Percentiles rank a stretch among this genome's conserved stretches.
These are phyloP conservation scores for Ceyx erithaca DNA, from an alignment of 2,797 vertebrate genomes.

Conservation along the genomic window DNA sequence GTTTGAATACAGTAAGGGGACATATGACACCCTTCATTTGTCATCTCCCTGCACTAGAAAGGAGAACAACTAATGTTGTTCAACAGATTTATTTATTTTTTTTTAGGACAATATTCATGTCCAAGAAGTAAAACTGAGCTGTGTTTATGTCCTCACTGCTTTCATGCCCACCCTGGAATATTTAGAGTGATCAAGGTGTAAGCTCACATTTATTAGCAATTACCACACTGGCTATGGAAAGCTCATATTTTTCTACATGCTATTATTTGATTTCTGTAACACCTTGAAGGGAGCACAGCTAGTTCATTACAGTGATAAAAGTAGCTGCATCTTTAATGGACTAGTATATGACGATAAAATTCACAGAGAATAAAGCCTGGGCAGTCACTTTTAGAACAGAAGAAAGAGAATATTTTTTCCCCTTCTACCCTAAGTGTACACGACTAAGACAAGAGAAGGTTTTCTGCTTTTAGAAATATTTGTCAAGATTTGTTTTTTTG, in stretches of 20 bases:
- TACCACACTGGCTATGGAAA: neutral
- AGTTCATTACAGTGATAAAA: neutral
- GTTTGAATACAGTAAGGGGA: constrained; percentile 5
- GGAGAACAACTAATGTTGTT: neutral
- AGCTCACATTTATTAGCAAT: neutral
- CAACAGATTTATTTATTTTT: neutral
- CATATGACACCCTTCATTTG: constrained; percentile 38
- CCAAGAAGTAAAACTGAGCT: constrained; percentile 31
- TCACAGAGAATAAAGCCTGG: neutral
- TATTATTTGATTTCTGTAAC: neutral
- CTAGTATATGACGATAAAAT: neutral
- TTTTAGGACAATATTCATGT: neutral
- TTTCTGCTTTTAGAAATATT: constrained; percentile 56
- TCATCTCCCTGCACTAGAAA: neutral
- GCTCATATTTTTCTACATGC: neutral
- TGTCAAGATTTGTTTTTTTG: constrained; percentile 50
- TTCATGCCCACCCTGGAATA: constrained; percentile 5
- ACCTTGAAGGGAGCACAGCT: neutral
- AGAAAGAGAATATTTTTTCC: neutral
- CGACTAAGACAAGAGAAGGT: neutral
- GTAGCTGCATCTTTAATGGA: neutral
- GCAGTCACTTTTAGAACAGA: neutral
- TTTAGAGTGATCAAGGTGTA: neutral
- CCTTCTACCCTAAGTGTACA: neutral
- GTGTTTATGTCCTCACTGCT: neutral